Conservation (phyloP, 2,888 invertebrate genomes). For the Amorpha juglandis region DNA sequence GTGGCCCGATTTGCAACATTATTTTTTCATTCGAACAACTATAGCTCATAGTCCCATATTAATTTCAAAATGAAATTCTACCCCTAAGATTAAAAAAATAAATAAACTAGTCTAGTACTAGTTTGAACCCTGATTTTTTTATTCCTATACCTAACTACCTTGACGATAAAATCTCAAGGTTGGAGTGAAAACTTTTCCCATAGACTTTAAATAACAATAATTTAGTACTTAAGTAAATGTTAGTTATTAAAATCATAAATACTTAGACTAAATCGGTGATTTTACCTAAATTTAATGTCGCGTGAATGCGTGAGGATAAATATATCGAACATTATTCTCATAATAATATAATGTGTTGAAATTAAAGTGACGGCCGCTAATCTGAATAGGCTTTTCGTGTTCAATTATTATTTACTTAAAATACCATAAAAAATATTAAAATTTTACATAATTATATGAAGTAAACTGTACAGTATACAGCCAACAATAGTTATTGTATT, state of each 20-base stretch:
- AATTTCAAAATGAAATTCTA: no score
- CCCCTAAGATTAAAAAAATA: no score
- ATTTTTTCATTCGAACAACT: no score
- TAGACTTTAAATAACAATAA: background rate
- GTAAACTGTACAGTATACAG: no score
- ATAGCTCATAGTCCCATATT: no score
- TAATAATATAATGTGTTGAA: background rate
- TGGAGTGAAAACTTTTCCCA: background rate
- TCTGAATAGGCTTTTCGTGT: background rate
- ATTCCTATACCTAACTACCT: background rate
- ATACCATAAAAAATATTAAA: background rate
- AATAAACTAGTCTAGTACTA: no score
- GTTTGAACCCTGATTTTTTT: background rate
- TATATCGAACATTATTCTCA: background rate
- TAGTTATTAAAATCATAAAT: background rate
- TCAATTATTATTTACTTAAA: background rate
- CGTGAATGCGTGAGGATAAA: slow-evolving; percentile 9
- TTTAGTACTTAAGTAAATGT: background rate
- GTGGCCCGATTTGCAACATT: no score
- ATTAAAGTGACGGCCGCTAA: background rate
- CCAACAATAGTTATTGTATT: no score
- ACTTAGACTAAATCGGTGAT: background rate
- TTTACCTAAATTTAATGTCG: background rate
- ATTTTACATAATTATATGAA: no score
- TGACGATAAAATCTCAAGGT: background rate